Base-by-base conservation (phyloP, 2,888 invertebrate species). In the Ceramica pisi region DNA sequence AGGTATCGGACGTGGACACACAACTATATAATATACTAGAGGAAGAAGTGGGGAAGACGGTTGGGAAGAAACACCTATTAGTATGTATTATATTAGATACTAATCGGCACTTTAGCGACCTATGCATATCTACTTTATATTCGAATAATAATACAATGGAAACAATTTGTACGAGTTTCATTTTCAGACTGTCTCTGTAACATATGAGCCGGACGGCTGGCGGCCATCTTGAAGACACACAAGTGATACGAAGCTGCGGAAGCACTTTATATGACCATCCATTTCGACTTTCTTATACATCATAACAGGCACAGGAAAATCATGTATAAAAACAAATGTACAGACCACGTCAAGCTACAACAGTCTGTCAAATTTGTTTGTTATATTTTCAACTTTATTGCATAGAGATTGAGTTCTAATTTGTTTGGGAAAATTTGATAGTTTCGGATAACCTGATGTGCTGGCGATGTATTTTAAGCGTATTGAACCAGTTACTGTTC, bases 101-200 rank as follows among this genome's bases (percentile, higher is more conserved):
- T 69, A 81, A 31, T 70, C 60, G 51, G 66, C 63, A 60, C 21
- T 63, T 57, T 41, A 80, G 60, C 67, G 64, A 61, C 1, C 62
- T 80, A 65, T 44, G 75, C 53, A 26, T 44, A 31, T 62, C 60
- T 79, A 67, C 35, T 41, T 60, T 56, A 38, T 16, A 38, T 16
- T 67, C 56, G 62, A 74, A 68, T 65, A 66, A 65, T 51, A 75
- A 46, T 51, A 76, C 38, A 77, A 68, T 50, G 66, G 51, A 50
- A 66, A 59, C 51, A 70, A 69, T 76, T 79, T 79, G 71, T 77
- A 79, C 78, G 48, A 67, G 48, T 64, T 70, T 67, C 56, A 61
- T 67, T 55, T 31, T 62, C 60, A 63, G 62, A 79, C 71, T 67
- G 81, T 53, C 16, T 64, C 31, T 73, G 59, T 73, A 77, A 46